These are phyloP conservation scores for Manis crassicaudata DNA, from an alignment of 2,797 vertebrate genomes.

Conservation along the genomic window DNA sequence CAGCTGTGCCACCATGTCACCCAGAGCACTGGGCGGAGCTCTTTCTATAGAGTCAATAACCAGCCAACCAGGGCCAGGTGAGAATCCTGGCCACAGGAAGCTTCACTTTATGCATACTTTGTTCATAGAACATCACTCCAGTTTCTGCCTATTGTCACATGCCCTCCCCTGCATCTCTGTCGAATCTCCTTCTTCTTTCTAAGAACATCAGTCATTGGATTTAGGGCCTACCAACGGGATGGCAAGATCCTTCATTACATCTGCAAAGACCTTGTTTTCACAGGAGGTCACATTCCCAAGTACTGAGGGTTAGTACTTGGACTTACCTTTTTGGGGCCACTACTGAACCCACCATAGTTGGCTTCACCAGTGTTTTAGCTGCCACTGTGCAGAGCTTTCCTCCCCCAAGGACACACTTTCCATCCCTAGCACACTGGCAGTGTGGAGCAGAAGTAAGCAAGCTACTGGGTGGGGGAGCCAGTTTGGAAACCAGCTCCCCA, in stretches of 20 bases:
- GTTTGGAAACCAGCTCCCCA: neutral
- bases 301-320: neutral
- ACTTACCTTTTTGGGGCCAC: neutral
- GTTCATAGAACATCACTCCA: too few species aligned
- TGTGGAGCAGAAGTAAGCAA: neutral
- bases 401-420: neutral
- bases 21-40: too few species aligned
- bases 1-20: too few species aligned
- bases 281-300: neutral
- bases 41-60: too few species aligned
- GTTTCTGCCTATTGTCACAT: too few species aligned
- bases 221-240: neutral
- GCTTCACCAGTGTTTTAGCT: neutral
- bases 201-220: neutral
- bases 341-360: neutral
- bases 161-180: too few species aligned
- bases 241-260: neutral
- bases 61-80: too few species aligned
- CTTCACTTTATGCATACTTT: too few species aligned
- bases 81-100: too few species aligned
- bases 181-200: neutral
- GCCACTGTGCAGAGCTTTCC: neutral
- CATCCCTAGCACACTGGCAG: neutral
- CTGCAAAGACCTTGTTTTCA: neutral
- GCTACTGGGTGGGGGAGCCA: neutral